Evolutionary conservation across 2,888 invertebrate species (phyloP).

Genomic region (Ashinkailepas kermadecensis): DNA sequence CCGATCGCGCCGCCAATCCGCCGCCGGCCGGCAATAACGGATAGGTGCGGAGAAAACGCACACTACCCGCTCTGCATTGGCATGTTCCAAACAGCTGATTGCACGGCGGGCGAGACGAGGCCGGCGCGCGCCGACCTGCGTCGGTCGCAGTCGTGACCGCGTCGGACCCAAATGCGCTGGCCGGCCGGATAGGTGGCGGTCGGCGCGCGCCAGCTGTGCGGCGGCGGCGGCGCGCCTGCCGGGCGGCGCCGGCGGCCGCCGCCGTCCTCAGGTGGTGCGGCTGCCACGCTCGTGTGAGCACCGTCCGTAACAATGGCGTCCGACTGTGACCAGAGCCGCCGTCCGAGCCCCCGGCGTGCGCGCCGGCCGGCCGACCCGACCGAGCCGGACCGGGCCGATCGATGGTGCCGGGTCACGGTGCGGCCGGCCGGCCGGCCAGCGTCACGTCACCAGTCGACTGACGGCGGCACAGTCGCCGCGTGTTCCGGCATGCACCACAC

Average conservation of each 20-base stretch:
- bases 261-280: too few relatives aligned
- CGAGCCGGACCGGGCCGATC: neutral
- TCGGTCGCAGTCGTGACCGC: neutral
- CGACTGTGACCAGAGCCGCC: too few relatives aligned
- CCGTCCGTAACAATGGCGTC: neutral
- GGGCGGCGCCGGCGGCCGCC: neutral
- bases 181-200: neutral
- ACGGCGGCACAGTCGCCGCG: too few relatives aligned
- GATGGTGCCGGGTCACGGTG: neutral
- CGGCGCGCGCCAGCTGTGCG: neutral
- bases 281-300: too few relatives aligned
- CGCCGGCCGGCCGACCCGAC: neutral
- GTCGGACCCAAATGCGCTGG: slow-evolving; percentile 15
- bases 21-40: neutral
- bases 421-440: neutral
- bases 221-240: neutral
- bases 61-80: neutral
- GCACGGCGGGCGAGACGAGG: neutral
- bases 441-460: too few relatives aligned
- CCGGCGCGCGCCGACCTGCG: neutral
- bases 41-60: slow-evolving; percentile 9
- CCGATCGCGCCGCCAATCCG: neutral
- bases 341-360: too few relatives aligned
- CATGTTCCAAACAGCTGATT: slow-evolving; percentile 15
- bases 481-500: too few relatives aligned